These are phyloP conservation scores for Paedocypris sp. DNA, from an alignment of 2,113 vertebrate genomes.

Conservation along the genomic window DNA sequence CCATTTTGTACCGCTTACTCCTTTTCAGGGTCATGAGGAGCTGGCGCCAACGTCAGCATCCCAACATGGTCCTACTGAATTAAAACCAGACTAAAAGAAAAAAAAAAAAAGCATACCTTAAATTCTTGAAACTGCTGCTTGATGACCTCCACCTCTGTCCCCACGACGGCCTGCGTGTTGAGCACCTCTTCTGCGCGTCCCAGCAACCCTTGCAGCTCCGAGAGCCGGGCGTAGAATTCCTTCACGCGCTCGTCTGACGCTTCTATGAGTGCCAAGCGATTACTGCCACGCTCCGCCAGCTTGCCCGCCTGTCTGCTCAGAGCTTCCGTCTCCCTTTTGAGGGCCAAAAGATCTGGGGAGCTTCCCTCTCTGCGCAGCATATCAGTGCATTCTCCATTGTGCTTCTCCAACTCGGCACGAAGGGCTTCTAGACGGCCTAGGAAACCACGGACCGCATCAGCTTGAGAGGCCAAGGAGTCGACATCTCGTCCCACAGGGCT, in stretches of 20 bases:
- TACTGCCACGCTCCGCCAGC: conserved; percentile 77
- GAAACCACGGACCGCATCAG: conserved; percentile 73
- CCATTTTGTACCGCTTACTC: no score
- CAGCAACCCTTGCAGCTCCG: conserved; percentile 72
- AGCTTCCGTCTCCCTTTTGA: conserved; percentile 84
- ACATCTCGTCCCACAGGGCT: conserved; percentile 78
- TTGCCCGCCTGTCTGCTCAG: conserved; percentile 85
- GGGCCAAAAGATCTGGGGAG: conserved; percentile 77
- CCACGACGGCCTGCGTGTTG: conserved; percentile 75
- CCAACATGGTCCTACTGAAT: background rate
- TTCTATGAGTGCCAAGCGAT: conserved; percentile 73
- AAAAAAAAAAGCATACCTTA: conserved; percentile 67
- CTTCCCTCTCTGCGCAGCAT: conserved; percentile 88
- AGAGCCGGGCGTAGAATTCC: conserved; percentile 77
- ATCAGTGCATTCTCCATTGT: conserved; percentile 68
- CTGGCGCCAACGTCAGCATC: no score
- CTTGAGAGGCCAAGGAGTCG: conserved; percentile 88
- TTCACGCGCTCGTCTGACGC: conserved; percentile 64
- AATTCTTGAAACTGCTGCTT: conserved; percentile 87
- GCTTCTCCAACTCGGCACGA: conserved; percentile 68
- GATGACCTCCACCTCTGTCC: conserved; percentile 86
- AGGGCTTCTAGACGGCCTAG: conserved; percentile 70
- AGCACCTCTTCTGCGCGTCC: conserved; percentile 71
- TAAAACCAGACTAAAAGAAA: background rate
- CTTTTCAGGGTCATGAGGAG: no score